Conservation (phyloP, 2,888 invertebrate species). For the Dromius quadrimaculatus region DNA sequence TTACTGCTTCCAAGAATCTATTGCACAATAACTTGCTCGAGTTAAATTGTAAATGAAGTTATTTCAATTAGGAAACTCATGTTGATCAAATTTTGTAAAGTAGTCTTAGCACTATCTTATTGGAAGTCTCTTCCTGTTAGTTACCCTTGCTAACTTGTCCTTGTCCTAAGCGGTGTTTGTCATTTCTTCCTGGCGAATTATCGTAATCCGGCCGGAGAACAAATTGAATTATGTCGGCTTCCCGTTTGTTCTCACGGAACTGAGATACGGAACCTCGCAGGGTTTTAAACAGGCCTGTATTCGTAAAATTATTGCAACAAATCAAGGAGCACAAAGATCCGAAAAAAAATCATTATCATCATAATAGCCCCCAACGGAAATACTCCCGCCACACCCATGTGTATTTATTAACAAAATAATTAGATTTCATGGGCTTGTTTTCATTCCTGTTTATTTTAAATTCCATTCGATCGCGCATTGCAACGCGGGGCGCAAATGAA, state of each 20-base stretch:
- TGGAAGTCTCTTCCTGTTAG: background rate
- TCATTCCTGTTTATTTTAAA: slow-evolving; percentile 48
- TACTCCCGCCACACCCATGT: background rate
- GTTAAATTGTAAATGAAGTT: background rate
- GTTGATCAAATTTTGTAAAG: too few species aligned
- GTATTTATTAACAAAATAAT: slow-evolving; percentile 33
- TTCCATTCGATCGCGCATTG: slow-evolving; percentile 41
- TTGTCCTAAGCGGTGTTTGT: slow-evolving; percentile 31
- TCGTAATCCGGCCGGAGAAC: slow-evolving; percentile 44
- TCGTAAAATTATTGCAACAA: slow-evolving; percentile 16
- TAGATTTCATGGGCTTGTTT: slow-evolving; percentile 32
- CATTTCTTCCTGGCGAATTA: slow-evolving; percentile 46
- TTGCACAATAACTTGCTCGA: too few species aligned
- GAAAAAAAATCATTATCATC: too few species aligned
- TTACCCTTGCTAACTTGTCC: too few species aligned
- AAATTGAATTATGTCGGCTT: slow-evolving; percentile 47
- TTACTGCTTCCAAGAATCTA: too few species aligned
- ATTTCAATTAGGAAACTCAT: too few species aligned
- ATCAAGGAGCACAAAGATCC: too few species aligned
- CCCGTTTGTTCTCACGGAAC: slow-evolving; percentile 36
- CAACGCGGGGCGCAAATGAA: slow-evolving; percentile 40
- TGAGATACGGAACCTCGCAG: slow-evolving; percentile 29
- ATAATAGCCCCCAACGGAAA: background rate
- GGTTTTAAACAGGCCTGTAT: slow-evolving; percentile 22
- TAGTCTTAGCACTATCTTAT: too few species aligned